Evolutionary conservation across 2,113 vertebrate genomes (phyloP).

Genomic region (Oryzias woworae): DNA sequence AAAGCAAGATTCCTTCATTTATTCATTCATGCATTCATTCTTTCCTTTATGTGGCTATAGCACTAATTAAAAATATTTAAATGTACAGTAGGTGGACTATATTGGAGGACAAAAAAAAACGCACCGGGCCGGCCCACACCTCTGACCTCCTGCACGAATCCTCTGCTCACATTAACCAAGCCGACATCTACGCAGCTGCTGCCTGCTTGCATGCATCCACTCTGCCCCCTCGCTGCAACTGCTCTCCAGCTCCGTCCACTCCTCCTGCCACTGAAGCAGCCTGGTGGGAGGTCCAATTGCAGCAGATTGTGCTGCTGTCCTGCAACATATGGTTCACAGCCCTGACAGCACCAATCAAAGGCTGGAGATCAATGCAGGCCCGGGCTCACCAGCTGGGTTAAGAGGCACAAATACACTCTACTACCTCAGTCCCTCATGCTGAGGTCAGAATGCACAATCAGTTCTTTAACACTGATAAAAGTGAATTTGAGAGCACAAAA

Average conservation of each 20-base stretch:
- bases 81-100: background rate
- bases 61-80: no score
- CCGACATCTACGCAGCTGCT: conserved; percentile 60
- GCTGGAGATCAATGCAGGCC: conserved; percentile 40
- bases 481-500: background rate
- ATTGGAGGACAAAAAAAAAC: background rate
- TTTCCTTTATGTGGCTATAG: no score
- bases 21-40: no score
- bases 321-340: conserved; percentile 67
- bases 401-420: conserved; percentile 8
- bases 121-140: background rate
- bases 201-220: background rate
- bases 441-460: conserved; percentile 14
- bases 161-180: conserved; percentile 27
- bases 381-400: conserved; percentile 51
- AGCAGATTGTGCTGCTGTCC: conserved; percentile 66
- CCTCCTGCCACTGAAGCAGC: conserved; percentile 31
- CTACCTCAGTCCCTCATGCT: conserved; percentile 3
- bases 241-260: conserved; percentile 4
- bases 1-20: no score
- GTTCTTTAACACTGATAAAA: background rate
- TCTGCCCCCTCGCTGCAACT: background rate
- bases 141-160: conserved; percentile 11
- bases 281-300: conserved; percentile 64
- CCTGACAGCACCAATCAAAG: conserved; percentile 53